Percentiles rank a stretch among this genome's conserved stretches.
Evolutionary conservation across 1,140 invertebrate species (phyloP).

Genomic region (Condylostylus longicornis): DNA sequence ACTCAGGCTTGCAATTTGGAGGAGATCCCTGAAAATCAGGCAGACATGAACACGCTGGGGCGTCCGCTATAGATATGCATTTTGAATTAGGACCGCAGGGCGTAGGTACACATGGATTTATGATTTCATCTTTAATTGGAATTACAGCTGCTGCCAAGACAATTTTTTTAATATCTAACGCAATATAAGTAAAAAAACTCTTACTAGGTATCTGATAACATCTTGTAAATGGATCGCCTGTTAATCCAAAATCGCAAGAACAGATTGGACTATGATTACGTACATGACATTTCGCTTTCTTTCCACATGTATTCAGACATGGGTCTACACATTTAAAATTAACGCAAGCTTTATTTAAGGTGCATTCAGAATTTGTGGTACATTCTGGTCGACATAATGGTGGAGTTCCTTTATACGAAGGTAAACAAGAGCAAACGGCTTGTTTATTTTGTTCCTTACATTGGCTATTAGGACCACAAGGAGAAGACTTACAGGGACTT

Average conservation of each 20-base stretch:
- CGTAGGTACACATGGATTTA: constrained; percentile 45
- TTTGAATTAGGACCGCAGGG: constrained; percentile 59
- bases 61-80: constrained; percentile 44
- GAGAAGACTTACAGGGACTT: constrained; percentile 58
- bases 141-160: constrained; percentile 20
- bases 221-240: constrained; percentile 55
- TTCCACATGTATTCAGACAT: constrained; percentile 51
- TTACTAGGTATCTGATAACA: constrained; percentile 41
- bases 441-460: constrained; percentile 55
- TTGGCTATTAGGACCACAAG: constrained; percentile 65
- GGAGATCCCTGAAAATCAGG: constrained; percentile 44
- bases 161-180: not conserved
- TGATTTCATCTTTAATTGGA: constrained; percentile 32
- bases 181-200: constrained; percentile 23
- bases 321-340: constrained; percentile 57
- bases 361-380: constrained; percentile 55
- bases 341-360: constrained; percentile 50
- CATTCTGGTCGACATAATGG: constrained; percentile 58
- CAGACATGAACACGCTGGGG: constrained; percentile 53
- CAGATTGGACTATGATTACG: constrained; percentile 62
- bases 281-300: constrained; percentile 49
- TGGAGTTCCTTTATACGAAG: constrained; percentile 48
- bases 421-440: constrained; percentile 64
- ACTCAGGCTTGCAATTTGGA: constrained; percentile 49
- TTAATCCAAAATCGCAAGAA: constrained; percentile 49